phyloP scores from a whole-genome alignment of 2,113 vertebrate species.

The Rallus limicola region DNA sequence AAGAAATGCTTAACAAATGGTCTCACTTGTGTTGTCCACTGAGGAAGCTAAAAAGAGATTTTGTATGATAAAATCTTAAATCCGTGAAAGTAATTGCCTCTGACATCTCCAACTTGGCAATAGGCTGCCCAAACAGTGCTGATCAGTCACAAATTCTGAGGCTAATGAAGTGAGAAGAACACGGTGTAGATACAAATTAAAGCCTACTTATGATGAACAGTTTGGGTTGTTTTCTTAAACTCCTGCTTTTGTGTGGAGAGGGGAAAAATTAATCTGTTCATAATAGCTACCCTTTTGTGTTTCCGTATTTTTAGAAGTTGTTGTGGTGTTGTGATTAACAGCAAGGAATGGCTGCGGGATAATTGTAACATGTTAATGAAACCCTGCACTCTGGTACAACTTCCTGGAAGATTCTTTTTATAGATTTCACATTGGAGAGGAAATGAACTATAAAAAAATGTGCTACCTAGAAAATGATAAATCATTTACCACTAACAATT shows the following conservation, averaged over 20 bases:
- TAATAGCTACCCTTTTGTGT: slow-evolving; percentile 49
- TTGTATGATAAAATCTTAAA: slow-evolving; percentile 75
- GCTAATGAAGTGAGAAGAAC: slow-evolving; percentile 72
- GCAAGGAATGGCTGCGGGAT: slow-evolving; percentile 53
- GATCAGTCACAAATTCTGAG: slow-evolving; percentile 69
- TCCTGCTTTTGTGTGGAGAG: slow-evolving; percentile 15
- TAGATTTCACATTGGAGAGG: slow-evolving; percentile 62
- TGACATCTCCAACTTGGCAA: slow-evolving; percentile 73
- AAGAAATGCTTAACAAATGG: slow-evolving; percentile 65
- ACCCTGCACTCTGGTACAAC: slow-evolving; percentile 24
- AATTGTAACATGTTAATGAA: slow-evolving; percentile 64
- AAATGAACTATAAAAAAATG: slow-evolving; percentile 68
- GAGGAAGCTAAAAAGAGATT: slow-evolving; percentile 58
- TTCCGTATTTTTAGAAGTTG: slow-evolving; percentile 64
- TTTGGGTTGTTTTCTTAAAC: slow-evolving; percentile 43
- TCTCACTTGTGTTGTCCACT: slow-evolving; percentile 51
- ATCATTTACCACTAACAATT: slow-evolving; percentile 42
- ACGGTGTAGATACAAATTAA: slow-evolving; percentile 73
- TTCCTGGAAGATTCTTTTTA: slow-evolving; percentile 69
- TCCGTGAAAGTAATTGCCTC: slow-evolving; percentile 74
- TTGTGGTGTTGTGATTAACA: slow-evolving; percentile 63
- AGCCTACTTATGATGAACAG: slow-evolving; percentile 59
- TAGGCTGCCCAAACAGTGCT: slow-evolving; percentile 62
- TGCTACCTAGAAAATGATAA: slow-evolving; percentile 58
- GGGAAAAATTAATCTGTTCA: slow-evolving; percentile 41